Base-by-base conservation (phyloP, 2,797 vertebrate genomes). In the Thunnus albacares region DNA sequence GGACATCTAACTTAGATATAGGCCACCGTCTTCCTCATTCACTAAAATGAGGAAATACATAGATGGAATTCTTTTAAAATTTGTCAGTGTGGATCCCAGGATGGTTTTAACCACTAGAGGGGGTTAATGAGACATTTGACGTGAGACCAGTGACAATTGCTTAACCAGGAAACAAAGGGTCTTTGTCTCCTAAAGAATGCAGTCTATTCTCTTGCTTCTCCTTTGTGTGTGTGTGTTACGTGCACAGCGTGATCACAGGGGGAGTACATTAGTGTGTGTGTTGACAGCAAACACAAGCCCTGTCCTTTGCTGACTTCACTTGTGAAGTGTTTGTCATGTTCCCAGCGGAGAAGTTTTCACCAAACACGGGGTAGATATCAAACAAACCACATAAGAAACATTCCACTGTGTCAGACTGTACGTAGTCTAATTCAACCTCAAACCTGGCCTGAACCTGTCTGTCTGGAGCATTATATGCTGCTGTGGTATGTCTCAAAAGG, bases 241-340 rank as follows among this genome's bases (percentile, higher is more conserved):
- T 84, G 87, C 17, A 11, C 47, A 26, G 2, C 17, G 56, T 62
- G 82, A 59, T 80, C 41, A 33, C 61, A 77, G 66, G 65, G 26
- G 41, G 14, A 51, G 28, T 6, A 64, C 60, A 55, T 43, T 20
- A 0, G 7, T 1, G 24, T 12, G 30, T 87, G 30, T 87, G 88
- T 85, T 87, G 80, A 86, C 87, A 77, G 51, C 30, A 75, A 73
- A 80, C 81, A 87, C 79, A 69, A n/a, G 35, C 35, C n/a, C 12
- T 14, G 76, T 60, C 38, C 73, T 75, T n/a, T 10, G 3, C 67
- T 57, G 71, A 64, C 81, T 84, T 59, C 65, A 63, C 61, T 22
- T 5, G 28, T 30, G 28, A 30, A 30, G 65, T 68, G 68, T 72
- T 71, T 43, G n/a, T 41, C 43, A 71, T 64, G 67, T 77, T 76